phyloP scores from a whole-genome alignment of 2,888 invertebrate genomes.

The Masnerella sp. region DNA sequence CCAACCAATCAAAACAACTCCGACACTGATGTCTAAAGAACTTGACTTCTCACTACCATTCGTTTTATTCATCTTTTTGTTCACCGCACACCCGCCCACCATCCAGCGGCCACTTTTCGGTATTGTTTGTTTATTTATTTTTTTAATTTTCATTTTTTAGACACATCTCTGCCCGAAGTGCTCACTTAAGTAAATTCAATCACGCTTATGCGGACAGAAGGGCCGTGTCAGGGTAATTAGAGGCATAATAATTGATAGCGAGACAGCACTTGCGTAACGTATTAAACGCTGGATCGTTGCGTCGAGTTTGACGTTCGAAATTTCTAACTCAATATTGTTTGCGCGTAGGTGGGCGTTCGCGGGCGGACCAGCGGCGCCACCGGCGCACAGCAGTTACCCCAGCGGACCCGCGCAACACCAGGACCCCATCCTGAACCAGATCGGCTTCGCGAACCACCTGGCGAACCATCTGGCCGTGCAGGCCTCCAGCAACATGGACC shows the following conservation, averaged over 20 bases:
- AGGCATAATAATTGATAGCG: slow-evolving; percentile 5
- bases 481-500: slow-evolving; percentile 70
- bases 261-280: background rate
- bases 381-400: slow-evolving; percentile 70
- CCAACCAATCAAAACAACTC: no score
- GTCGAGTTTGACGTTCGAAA: no score
- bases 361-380: slow-evolving; percentile 58
- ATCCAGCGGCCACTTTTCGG: no score
- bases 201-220: slow-evolving; percentile 18
- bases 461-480: slow-evolving; percentile 66
- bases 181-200: slow-evolving; percentile 25
- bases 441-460: slow-evolving; percentile 72
- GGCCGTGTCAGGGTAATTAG: slow-evolving; percentile 29
- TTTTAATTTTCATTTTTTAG: slow-evolving; percentile 35
- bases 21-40: no score
- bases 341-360: slow-evolving; percentile 74
- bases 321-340: no score
- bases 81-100: no score
- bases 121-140: slow-evolving; percentile 26
- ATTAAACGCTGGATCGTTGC: background rate
- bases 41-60: no score
- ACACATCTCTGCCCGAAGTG: slow-evolving; percentile 24
- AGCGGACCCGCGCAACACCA: slow-evolving; percentile 66
- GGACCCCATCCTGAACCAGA: slow-evolving; percentile 73
- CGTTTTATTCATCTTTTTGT: no score